Conservation (phyloP, 2,888 invertebrate genomes). For the Ceriagrion tenellum region DNA sequence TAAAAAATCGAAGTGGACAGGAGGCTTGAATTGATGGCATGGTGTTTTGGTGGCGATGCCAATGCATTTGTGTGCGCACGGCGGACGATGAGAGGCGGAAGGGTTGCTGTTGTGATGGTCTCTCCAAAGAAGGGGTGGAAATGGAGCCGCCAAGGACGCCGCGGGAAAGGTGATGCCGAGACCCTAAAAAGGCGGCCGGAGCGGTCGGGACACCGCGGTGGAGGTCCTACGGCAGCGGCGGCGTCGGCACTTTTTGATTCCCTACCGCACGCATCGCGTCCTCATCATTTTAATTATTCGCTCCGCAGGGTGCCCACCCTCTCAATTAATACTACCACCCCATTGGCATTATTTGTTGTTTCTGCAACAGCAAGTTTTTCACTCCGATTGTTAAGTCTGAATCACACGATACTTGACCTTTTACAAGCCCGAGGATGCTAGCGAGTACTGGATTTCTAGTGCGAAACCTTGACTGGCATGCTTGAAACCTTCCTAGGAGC, state of each 20-base stretch:
- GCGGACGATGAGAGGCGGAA: background rate
- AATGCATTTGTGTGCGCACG: background rate
- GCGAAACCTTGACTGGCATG: no score
- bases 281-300: background rate
- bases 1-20: conserved; percentile 1
- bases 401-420: no score
- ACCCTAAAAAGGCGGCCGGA: background rate
- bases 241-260: background rate
- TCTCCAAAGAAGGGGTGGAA: background rate
- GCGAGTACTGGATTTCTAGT: no score
- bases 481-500: no score
- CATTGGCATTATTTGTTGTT: no score
- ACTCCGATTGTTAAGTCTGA: no score
- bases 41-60: no score
- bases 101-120: background rate
- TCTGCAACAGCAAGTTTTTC: no score
- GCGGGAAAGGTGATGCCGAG: background rate
- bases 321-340: background rate
- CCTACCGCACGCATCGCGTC: background rate
- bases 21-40: background rate
- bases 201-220: background rate
- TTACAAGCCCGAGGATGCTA: no score
- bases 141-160: conserved; percentile 13
- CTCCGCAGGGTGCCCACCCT: background rate
- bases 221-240: no score